Evolutionary conservation across 2,797 vertebrate genomes (phyloP), one percentile per base, ranked within the genome.

Genomic region (Emys orbicularis): DNA sequence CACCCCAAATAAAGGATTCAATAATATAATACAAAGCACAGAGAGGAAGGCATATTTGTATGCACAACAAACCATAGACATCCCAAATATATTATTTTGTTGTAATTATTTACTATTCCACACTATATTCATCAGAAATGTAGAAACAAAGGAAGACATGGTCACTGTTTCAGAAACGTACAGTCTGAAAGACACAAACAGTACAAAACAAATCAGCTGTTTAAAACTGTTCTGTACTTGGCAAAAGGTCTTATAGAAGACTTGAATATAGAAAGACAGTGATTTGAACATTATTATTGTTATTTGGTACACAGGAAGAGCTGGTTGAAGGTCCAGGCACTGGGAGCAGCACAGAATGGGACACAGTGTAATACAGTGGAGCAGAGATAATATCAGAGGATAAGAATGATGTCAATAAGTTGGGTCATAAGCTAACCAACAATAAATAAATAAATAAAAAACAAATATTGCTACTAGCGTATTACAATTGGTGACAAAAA

Each of bases 381-480:
- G 25, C 12, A 47, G 25, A 77, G 44, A 77, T 29, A 29, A 49
- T 15, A 77, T 49, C 27, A 49, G 41, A 77, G 15, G 44, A 49
- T 72, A 72, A 72, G 27, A 77, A 47, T 47, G 23, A 74, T 15
- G 15, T 77, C 44, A 49, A 4, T 77, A 77, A 77, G 8, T 77
- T 77, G 44, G 4, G 4, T 44, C 13, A 29, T 49, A 47, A 77
- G 27, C 25, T 47, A 77, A 49, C 27, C 27, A 77, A 49, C 65
- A 77, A 0, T 2, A 31, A 12, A 6, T 25, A 31, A 12, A 6
- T 25, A 15, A 27, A 85, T 0, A 0, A 19, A 57, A 6, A 68
- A 0, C 76, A 52, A 81, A n/a, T 84, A 52, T 6, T 74, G 13
- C 3, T 79, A 81, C 34, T 41, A 1, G 0, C 1, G 29, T 1